Evolutionary conservation across 2,113 vertebrate species (phyloP).

Genomic region (Hemiprocne comata): DNA sequence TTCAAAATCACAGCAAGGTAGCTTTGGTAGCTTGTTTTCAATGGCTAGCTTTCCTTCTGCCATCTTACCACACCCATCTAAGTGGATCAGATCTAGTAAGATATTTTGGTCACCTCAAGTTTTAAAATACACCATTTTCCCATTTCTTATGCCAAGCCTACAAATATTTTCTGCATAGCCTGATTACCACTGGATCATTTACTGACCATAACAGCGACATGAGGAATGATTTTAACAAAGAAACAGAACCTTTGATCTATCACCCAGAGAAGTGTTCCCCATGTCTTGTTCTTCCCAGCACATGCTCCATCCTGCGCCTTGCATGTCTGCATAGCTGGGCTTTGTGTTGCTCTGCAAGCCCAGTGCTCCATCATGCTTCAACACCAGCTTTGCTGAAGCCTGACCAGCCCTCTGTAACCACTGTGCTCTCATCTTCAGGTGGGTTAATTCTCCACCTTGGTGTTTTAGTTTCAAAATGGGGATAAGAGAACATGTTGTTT

Average conservation of each 20-base stretch:
- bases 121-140: not conserved
- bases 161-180: not conserved
- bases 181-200: not conserved
- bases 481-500: not conserved
- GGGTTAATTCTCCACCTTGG: not conserved
- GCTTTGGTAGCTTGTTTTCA: not conserved
- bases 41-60: not conserved
- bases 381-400: fast-evolving
- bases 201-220: fast-evolving
- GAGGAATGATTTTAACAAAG: not conserved
- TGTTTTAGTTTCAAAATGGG: not conserved
- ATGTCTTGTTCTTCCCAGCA: not conserved
- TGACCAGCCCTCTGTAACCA: not conserved
- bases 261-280: not conserved
- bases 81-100: not conserved
- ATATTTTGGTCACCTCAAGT: not conserved
- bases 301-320: fast-evolving
- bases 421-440: fast-evolving
- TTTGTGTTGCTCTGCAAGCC: not conserved
- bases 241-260: not conserved
- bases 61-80: not conserved
- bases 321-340: fast-evolving
- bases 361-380: not conserved
- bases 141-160: not conserved
- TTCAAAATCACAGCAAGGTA: not conserved